Percentiles rank a stretch among this genome's conserved stretches.
These are phyloP conservation scores for Malurus alboscapulatus DNA, from an alignment of 2,113 vertebrate species.

Conservation along the genomic window DNA sequence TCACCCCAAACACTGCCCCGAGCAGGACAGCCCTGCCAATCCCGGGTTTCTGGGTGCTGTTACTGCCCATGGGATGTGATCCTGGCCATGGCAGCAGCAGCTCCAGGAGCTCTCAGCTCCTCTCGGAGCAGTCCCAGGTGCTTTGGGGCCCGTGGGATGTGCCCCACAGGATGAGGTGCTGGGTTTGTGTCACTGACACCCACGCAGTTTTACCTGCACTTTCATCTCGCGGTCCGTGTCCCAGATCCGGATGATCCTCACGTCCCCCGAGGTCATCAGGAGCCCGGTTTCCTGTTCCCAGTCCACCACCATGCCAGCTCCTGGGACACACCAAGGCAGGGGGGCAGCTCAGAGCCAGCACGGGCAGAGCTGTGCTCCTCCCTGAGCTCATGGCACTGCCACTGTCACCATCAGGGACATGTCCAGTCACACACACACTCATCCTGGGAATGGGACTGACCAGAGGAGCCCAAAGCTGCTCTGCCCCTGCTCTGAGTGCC, in stretches of 20 bases:
- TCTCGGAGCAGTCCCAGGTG: rapidly evolving
- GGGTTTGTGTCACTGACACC: too few relatives aligned
- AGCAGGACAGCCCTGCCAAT: not conserved
- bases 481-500: not conserved
- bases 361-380: not conserved
- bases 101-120: not conserved
- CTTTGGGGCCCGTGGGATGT: not conserved
- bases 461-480: not conserved
- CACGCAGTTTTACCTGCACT: conserved; percentile 81
- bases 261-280: conserved; percentile 95
- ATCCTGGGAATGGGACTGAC: rapidly evolving
- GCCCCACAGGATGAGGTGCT: too few relatives aligned
- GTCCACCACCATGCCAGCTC: conserved; percentile 97
- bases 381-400: not conserved
- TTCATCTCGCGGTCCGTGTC: conserved; percentile 96
- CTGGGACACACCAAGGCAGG: conserved; percentile 63
- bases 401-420: rapidly evolving
- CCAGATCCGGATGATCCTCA: conserved; percentile 94
- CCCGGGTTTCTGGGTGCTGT: rapidly evolving
- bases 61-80: rapidly evolving
- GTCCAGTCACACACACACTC: not conserved
- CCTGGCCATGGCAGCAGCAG: not conserved
- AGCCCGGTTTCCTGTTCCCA: conserved; percentile 98
- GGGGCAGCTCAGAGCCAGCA: not conserved
- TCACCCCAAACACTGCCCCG: not conserved